These are phyloP conservation scores for Microtus ochrogaster DNA, from an alignment of 2,113 vertebrate species.

Conservation along the genomic window DNA sequence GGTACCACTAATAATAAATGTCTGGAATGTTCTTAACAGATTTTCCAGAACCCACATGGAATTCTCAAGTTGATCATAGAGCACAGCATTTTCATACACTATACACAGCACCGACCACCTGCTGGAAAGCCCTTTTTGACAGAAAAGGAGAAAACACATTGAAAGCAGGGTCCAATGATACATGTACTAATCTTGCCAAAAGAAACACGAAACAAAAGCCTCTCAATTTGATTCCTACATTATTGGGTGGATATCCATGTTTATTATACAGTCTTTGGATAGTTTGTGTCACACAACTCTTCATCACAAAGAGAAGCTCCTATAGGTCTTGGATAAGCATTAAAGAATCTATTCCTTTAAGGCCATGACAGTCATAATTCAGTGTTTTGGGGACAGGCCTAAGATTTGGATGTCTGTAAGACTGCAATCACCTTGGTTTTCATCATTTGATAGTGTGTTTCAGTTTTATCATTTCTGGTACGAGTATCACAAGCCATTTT, in stretches of 20 bases:
- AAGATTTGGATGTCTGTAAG: constrained; percentile 31
- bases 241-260: background rate
- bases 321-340: background rate
- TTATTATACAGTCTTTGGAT: constrained; percentile 14
- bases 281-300: background rate
- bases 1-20: constrained; percentile 11
- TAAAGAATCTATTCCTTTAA: background rate
- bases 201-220: background rate
- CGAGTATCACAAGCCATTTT: background rate
- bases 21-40: constrained; percentile 27
- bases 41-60: background rate
- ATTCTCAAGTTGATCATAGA: constrained; percentile 28
- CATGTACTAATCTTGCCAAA: background rate
- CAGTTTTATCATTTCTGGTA: background rate
- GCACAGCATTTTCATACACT: constrained; percentile 38
- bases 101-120: background rate
- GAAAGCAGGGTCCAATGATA: background rate
- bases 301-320: background rate
- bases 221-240: constrained; percentile 1
- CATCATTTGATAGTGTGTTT: background rate
- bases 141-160: background rate
- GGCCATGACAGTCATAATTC: background rate
- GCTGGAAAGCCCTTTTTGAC: constrained; percentile 24
- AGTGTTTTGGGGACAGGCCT: constrained; percentile 8
- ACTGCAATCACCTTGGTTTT: constrained; percentile 1